Base-by-base conservation (phyloP, 1,140 invertebrate species). In the Augochlora pura region DNA sequence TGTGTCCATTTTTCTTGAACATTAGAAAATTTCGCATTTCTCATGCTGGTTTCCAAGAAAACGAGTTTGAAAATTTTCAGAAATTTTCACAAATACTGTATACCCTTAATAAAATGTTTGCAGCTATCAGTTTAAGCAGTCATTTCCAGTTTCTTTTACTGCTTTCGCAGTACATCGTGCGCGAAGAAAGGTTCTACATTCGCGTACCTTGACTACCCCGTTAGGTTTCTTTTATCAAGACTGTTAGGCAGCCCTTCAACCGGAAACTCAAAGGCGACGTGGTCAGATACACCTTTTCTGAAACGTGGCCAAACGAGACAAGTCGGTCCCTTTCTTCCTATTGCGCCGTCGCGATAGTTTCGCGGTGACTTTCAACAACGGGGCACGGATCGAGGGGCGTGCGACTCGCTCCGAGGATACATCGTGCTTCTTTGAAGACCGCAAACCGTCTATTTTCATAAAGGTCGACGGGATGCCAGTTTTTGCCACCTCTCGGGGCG, bases 381-480 rank as follows among this genome's bases (percentile, higher is more conserved):
- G 18, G 42, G 16, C 49, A 7, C 49, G 49, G 54, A 32, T 54
- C 64, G 52, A 49, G 21, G 39, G 57, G 52, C 69, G 75, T 67
- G 23, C 57, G 38, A 27, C 57, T 63, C 39, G 67, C 75, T 82
- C 75, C 76, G 23, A 27, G 57, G 80, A 87, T 76, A 75, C 67
- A 66, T 59, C 75, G 57, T 38, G 80, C 57, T 46, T 63, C 65
- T n/a, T 27, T 62, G 64, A 60, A 65, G 65, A 78, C 85, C 79
- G 82, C 82, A 81, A 63, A 66, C 66, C 77, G 86, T 89, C 88
- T 81, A 90, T 90, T 90, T 88, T 90, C 83, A 88, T 88, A 88
- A 88, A 63, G 73, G 67, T 75, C 76, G 80, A 77, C 70, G 67
- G 69, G 80, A 49, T 25, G 60, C 9, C 46, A 60, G 74, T 25